Evolutionary conservation across 2,113 vertebrate species (phyloP), one percentile per base, ranked within the genome.

Genomic region (Microtus montanus): DNA sequence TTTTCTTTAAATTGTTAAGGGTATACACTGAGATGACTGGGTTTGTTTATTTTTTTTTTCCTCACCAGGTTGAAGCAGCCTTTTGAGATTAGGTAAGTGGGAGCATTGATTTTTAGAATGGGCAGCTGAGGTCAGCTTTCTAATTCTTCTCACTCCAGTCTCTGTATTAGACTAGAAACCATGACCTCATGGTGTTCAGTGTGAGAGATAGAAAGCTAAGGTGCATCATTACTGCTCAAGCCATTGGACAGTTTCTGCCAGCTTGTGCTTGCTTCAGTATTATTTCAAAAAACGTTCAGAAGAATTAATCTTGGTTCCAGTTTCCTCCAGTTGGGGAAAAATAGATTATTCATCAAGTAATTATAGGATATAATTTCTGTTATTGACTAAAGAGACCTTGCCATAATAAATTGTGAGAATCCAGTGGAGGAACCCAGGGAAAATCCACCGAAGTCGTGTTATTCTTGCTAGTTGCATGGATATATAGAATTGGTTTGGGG

Each of bases 101-200:
- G 49, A 95, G 41, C 52, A 96, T 95, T 91, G 85, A 96, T 94
- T 96, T 95, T 92, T 90, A 33, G 5, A 94, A 73, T 38, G 92
- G 61, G n/a, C 47, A 94, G 52, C 79, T 88, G n/a, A 94, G 3
- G 44, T 91, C 66, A 92, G 95, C 87, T 93, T 96, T 83, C 92
- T 97, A 93, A 94, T 94, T 95, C 88, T 96, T 95, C 58, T 90
- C 70, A 33, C 44, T 71, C 73, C 54, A 14, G 24, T 30, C 26
- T 71, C 58, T 91, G 30, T 93, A 10, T 87, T 95, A 92, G 86
- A 92, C 64, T 88, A 89, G 70, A 88, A 93, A 38, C 49, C 70
- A 41, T 41, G 41, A 41, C 41, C 41, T 41, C 1, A 10, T 30
- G 38, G 17, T 30, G 0, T 58, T 71, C 7, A 38, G 19, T 0